Evolutionary conservation across 2,888 invertebrate species (phyloP).

Genomic region (Pristionchus arcanus): DNA sequence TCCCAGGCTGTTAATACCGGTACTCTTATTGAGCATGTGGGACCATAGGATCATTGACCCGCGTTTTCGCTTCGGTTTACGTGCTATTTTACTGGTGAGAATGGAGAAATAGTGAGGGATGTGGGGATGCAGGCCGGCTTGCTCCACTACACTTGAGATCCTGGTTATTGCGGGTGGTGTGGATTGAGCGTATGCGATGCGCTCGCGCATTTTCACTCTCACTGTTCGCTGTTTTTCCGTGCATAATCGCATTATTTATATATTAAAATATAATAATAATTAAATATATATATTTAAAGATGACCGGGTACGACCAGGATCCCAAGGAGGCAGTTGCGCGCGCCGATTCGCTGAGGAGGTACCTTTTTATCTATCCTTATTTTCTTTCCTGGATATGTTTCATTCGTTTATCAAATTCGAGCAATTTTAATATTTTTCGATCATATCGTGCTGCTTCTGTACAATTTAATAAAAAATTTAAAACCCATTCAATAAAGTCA

Average conservation of each 20-base stretch:
- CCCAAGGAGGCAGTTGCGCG: slow-evolving; percentile 51
- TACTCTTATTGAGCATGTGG: slow-evolving; percentile 35
- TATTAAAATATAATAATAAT: background rate
- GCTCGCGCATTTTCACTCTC: background rate
- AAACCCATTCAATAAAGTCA: background rate
- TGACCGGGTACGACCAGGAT: slow-evolving; percentile 51
- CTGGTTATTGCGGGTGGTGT: background rate
- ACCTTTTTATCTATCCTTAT: background rate
- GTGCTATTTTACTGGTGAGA: background rate
- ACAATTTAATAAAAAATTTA: background rate
- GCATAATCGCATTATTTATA: background rate
- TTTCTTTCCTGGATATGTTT: background rate
- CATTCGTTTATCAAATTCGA: background rate
- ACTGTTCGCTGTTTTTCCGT: background rate
- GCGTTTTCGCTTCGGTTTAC: background rate
- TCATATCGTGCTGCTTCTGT: background rate
- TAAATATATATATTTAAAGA: background rate
- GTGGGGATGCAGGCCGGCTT: no score
- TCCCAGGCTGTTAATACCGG: slow-evolving; percentile 3
- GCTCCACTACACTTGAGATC: background rate
- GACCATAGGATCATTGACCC: slow-evolving; percentile 10
- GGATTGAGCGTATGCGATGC: background rate
- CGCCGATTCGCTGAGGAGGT: slow-evolving; percentile 54
- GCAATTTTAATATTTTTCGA: background rate
- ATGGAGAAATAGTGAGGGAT: background rate